Percentiles rank a stretch among this genome's conserved stretches.
Evolutionary conservation across 2,888 invertebrate species (phyloP).

Genomic region (Allophyes oxyacanthae): DNA sequence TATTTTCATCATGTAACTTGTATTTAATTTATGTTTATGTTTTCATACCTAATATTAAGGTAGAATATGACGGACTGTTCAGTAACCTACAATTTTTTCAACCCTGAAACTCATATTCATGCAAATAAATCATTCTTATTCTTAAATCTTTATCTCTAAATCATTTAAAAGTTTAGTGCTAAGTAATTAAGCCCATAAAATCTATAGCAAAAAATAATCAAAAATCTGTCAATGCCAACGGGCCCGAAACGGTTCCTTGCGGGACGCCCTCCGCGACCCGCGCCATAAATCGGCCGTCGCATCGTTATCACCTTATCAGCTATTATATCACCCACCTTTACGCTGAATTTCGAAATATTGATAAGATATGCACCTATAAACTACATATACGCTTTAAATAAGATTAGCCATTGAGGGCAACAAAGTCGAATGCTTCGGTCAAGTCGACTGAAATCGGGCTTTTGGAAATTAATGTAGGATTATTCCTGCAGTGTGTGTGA

Average conservation of each 20-base stretch:
- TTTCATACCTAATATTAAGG: too few relatives aligned
- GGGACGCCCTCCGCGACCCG: slow-evolving; percentile 63
- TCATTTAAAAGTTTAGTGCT: too few relatives aligned
- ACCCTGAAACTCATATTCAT: too few relatives aligned
- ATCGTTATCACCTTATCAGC: slow-evolving; percentile 56
- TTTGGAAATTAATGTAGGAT: slow-evolving; percentile 53
- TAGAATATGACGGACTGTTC: too few relatives aligned
- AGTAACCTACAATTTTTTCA: too few relatives aligned
- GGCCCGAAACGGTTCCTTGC: slow-evolving; percentile 50
- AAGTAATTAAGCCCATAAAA: too few relatives aligned
- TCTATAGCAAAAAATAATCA: slow-evolving; percentile 9
- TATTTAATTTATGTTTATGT: too few relatives aligned
- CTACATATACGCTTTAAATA: slow-evolving; percentile 66
- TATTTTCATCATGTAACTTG: too few relatives aligned
- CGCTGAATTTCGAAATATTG: slow-evolving; percentile 82
- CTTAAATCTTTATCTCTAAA: too few relatives aligned
- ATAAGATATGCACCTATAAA: slow-evolving; percentile 74
- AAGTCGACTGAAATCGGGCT: slow-evolving; percentile 48
- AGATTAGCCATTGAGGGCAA: slow-evolving; percentile 58
- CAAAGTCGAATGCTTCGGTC: slow-evolving; percentile 64
- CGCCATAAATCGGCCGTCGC: slow-evolving; percentile 49
- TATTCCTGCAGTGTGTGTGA: slow-evolving; percentile 47
- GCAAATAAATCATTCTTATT: too few relatives aligned
- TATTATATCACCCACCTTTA: slow-evolving; percentile 79
- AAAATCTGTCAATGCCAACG: slow-evolving; percentile 27